Base-by-base conservation (phyloP, 2,888 invertebrate genomes). In the Troglohyphantes excavatus region DNA sequence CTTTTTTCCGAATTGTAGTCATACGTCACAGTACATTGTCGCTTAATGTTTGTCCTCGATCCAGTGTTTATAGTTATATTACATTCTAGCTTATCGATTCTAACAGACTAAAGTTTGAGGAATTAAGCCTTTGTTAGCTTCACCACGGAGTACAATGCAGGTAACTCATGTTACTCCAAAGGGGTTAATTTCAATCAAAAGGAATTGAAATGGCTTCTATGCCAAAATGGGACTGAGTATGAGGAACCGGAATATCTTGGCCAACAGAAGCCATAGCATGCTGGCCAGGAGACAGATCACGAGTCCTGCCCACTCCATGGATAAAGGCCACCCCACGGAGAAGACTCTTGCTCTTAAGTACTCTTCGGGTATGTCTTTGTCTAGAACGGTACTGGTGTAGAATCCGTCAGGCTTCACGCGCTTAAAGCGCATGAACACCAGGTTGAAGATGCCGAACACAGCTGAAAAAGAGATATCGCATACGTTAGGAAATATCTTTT, bases 341-440 rank as follows among this genome's bases (percentile, higher is more conserved):
- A 91, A 90, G 1, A 61, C 21, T 33, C 91, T 46, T 0, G 75
- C 43, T n/a, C 43, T 70, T 46, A 91, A 19, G 43, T 79, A 91
- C 19, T 87, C 90, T 2, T 83, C 87, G 0, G 91, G 91, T 9
- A 91, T 73, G 9, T 65, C 87, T 19, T 67, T 59, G 72, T 91
- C 91, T 0, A 90, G 59, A 1, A 87, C 79, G 2, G 91, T 91
- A 29, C 87, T 88, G 0, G 91, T 91, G 85, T 76, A 89, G 72
- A 90, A 78, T 2, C 90, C 88, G 13, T 87, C 91, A 0, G 87
- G 73, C 67, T 90, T 90, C 11, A 90, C 73, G 23, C 91, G n/a
- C 26, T 91, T 91, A 59, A 90, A 91, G 21, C 90, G 90, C 91
- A 91, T 91, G 63, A 91, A 91, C 2, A 87, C 86, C 2, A 91